Evolutionary conservation across 2,888 invertebrate species (phyloP).

Genomic region (Tortricodes alternella): DNA sequence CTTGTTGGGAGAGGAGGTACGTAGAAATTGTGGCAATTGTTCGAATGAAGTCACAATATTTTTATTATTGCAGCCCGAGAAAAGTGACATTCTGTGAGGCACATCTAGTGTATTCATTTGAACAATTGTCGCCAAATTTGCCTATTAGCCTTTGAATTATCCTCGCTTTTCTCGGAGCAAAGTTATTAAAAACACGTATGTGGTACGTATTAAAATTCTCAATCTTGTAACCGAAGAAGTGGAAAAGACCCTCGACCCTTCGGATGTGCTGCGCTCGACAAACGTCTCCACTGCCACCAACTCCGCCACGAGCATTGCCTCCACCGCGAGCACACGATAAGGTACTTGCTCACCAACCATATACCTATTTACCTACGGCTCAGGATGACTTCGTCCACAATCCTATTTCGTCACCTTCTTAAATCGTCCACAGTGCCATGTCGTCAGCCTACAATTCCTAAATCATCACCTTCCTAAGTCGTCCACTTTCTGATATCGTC

Average conservation of each 20-base stretch:
- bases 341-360: too few relatives aligned
- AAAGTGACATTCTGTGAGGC: too few relatives aligned
- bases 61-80: conserved; percentile 30
- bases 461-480: too few relatives aligned
- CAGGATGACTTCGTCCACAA: too few relatives aligned
- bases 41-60: conserved; percentile 36
- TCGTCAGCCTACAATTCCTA: too few relatives aligned
- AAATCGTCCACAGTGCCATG: too few relatives aligned
- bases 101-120: too few relatives aligned
- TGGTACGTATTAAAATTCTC: conserved; percentile 35
- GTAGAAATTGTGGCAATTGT: conserved; percentile 63
- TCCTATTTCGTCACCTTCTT: too few relatives aligned
- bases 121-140: conserved; percentile 58
- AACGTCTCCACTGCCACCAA: not conserved
- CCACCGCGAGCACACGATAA: too few relatives aligned
- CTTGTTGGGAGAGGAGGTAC: not conserved
- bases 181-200: not conserved
- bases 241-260: conserved; percentile 48
- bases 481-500: too few relatives aligned
- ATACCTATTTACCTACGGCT: too few relatives aligned
- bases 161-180: conserved; percentile 47
- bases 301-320: too few relatives aligned
- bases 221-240: conserved; percentile 60
- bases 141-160: not conserved
- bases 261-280: conserved; percentile 22